Percentiles rank a stretch among this genome's conserved stretches.
These are phyloP conservation scores for Oncopeltus fasciatus DNA, from an alignment of 1,140 invertebrate genomes.

Conservation along the genomic window DNA sequence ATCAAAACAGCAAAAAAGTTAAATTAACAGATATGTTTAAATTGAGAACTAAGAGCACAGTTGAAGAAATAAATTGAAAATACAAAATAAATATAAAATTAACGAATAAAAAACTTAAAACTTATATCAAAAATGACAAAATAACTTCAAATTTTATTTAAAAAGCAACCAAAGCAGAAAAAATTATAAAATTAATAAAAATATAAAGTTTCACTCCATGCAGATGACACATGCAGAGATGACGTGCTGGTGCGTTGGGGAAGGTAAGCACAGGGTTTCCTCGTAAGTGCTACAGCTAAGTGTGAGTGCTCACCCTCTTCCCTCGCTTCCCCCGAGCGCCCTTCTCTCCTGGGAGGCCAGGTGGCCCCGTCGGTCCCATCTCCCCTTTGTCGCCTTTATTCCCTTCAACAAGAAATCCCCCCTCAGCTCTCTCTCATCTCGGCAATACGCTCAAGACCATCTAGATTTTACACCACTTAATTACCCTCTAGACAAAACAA, in stretches of 20 bases:
- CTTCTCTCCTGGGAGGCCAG: slow-evolving; percentile 56
- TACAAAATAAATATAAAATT: background rate
- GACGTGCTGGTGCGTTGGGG: background rate
- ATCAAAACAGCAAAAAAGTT: no score
- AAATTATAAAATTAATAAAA: slow-evolving; percentile 1
- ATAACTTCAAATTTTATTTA: no score
- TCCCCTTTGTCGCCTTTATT: slow-evolving; percentile 65
- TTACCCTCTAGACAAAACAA: background rate
- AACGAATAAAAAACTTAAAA: background rate
- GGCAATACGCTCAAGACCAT: slow-evolving; percentile 20
- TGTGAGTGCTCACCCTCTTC: slow-evolving; percentile 55
- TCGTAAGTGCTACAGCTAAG: background rate
- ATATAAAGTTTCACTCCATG: background rate
- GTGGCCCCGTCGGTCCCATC: slow-evolving; percentile 51
- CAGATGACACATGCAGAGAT: background rate
- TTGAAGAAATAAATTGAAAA: slow-evolving; percentile 4
- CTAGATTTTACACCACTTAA: background rate
- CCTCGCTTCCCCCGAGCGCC: slow-evolving; percentile 68
- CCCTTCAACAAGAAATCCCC: slow-evolving; percentile 34
- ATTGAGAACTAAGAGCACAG: no score
- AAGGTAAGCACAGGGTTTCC: no score
- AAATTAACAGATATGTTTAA: no score
- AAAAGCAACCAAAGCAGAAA: background rate
- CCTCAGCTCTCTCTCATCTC: background rate
- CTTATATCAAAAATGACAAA: no score